Percentiles rank a stretch among this genome's conserved stretches.
Evolutionary conservation across 2,797 vertebrate genomes (phyloP).

Genomic region (Sebastes cheni): DNA sequence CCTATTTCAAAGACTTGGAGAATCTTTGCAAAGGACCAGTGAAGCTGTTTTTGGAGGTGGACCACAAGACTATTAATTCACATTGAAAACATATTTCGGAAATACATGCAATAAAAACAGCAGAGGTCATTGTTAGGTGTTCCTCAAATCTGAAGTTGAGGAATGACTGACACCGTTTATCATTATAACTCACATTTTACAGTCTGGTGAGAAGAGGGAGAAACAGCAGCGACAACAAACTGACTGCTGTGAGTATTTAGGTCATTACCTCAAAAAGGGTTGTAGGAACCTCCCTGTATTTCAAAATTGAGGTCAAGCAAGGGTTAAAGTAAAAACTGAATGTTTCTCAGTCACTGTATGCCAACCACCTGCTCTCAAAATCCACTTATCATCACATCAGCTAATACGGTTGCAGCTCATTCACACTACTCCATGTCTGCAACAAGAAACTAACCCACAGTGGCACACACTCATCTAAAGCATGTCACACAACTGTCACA

Average conservation of each 20-base stretch:
- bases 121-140: neutral
- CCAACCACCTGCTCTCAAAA: slow-evolving; percentile 45
- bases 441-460: slow-evolving; percentile 17
- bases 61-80: neutral
- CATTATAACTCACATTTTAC: neutral
- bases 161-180: neutral
- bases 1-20: neutral
- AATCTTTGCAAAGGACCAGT: neutral
- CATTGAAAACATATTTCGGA: neutral
- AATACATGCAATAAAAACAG: neutral
- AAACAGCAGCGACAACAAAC: neutral
- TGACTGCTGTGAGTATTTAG: slow-evolving; percentile 3
- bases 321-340: slow-evolving; percentile 30
- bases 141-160: neutral
- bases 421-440: slow-evolving; percentile 13
- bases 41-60: neutral
- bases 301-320: slow-evolving; percentile 16
- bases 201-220: neutral
- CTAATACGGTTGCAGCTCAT: slow-evolving; percentile 26
- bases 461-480: slow-evolving; percentile 31
- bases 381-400: slow-evolving; percentile 11
- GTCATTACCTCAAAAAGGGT: slow-evolving; percentile 15
- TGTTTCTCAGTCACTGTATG: slow-evolving; percentile 26
- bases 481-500: slow-evolving; percentile 55
- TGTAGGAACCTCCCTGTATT: neutral